Conservation (phyloP, 30 jellyfish, hydroid and myxozoan species). For the Pelagia noctiluca region DNA sequence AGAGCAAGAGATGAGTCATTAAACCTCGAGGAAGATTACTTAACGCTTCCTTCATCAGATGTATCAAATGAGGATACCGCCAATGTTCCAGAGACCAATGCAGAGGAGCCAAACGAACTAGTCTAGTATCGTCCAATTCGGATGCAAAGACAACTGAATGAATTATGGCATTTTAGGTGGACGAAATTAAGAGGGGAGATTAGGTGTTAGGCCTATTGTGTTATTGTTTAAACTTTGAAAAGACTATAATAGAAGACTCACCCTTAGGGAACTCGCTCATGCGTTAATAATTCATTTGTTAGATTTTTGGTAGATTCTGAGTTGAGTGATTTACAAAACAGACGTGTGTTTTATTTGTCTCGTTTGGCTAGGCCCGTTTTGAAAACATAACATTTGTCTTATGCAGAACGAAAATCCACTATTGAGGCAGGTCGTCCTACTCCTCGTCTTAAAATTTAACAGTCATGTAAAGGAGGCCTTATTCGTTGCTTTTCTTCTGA, state of each 20-base stretch:
- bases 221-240: too few relatives aligned
- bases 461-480: conserved; percentile 37
- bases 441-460: conserved; percentile 13
- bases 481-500: conserved; percentile 17
- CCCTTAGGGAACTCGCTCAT: too few relatives aligned
- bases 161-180: conserved; percentile 48
- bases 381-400: too few relatives aligned
- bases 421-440: conserved; percentile 25
- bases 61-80: conserved; percentile 19
- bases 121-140: conserved; percentile 29
- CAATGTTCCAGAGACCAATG: conserved; percentile 36
- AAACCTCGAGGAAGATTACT: conserved; percentile 2
- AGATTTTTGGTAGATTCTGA: too few relatives aligned
- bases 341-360: too few relatives aligned
- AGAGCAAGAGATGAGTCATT: conserved; percentile 35
- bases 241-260: too few relatives aligned
- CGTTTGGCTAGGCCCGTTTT: too few relatives aligned
- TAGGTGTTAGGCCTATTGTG: conserved; percentile 19
- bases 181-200: conserved; percentile 33
- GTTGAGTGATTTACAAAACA: too few relatives aligned
- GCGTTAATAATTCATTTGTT: neutral
- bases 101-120: conserved; percentile 28
- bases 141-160: conserved; percentile 12
- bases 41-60: conserved; percentile 1
- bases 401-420: neutral